Percentiles rank a stretch among this genome's conserved stretches.
These are phyloP conservation scores for Passer montanus DNA, from an alignment of 2,113 vertebrate genomes.

Conservation along the genomic window DNA sequence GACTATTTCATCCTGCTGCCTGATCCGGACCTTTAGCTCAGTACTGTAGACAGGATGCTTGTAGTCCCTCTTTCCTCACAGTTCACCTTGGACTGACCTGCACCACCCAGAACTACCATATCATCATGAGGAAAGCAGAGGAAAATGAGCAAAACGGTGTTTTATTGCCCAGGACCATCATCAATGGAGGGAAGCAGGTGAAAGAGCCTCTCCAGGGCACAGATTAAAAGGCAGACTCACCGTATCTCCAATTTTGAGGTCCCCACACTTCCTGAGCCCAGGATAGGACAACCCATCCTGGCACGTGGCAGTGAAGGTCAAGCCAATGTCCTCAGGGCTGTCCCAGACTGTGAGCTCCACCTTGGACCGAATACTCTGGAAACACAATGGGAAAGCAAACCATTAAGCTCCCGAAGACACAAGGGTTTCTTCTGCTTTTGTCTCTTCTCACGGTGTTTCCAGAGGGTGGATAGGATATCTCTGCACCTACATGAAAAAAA, in stretches of 20 bases:
- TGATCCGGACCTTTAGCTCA: neutral
- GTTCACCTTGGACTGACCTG: neutral
- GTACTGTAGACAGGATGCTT: neutral
- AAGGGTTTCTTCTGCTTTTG: neutral
- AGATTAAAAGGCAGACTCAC: conserved; percentile 75
- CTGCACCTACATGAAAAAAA: neutral
- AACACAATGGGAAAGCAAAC: neutral
- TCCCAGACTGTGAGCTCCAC: conserved; percentile 95
- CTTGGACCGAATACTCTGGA: conserved; percentile 95
- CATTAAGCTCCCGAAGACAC: neutral
- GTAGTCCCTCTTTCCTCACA: neutral
- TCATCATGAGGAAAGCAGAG: neutral
- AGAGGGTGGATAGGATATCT: neutral
- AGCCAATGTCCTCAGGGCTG: conserved; percentile 89
- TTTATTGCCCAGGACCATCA: neutral
- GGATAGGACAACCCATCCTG: conserved; percentile 89
- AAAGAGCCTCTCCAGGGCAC: neutral
- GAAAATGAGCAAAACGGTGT: neutral
- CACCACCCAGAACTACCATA: neutral
- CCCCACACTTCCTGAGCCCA: conserved; percentile 89
- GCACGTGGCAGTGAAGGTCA: conserved; percentile 93
- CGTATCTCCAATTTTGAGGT: conserved; percentile 95
- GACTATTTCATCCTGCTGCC: neutral
- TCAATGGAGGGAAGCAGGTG: accelerated
- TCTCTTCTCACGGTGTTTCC: neutral